These are phyloP conservation scores for Tenrec ecaudatus DNA, from an alignment of 2,113 vertebrate species.

Conservation along the genomic window DNA sequence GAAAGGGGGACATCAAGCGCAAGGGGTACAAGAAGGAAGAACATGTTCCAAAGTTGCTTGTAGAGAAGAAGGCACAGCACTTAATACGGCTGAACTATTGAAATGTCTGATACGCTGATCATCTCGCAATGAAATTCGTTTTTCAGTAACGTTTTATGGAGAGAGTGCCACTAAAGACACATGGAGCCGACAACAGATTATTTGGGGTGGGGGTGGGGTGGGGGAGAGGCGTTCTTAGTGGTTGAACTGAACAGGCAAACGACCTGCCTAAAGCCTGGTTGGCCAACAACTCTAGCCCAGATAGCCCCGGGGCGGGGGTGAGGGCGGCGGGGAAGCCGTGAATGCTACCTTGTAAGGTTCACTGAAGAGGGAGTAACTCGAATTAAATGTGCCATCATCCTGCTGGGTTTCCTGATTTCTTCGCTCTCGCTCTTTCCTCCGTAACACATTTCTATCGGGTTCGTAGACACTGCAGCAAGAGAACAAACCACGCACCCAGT, in stretches of 20 bases:
- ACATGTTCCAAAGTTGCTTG: no score
- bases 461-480: constrained; percentile 86
- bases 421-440: constrained; percentile 90
- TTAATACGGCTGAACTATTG: no score
- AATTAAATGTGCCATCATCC: constrained; percentile 85
- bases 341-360: constrained; percentile 90
- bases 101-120: no score
- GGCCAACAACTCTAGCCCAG: background rate
- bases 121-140: no score
- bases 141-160: background rate
- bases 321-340: background rate
- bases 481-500: constrained; percentile 32
- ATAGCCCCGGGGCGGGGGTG: background rate
- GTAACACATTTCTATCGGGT: constrained; percentile 89
- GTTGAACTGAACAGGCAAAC: background rate
- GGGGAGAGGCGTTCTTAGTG: background rate
- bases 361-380: constrained; percentile 90
- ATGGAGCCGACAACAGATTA: background rate
- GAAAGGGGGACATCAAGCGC: no score
- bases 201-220: rapidly evolving
- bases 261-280: no score
- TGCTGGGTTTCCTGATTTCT: constrained; percentile 89
- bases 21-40: no score
- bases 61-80: no score
- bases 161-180: background rate